Conservation (phyloP, 2,113 vertebrate species). For the Ammodytes marinus region DNA sequence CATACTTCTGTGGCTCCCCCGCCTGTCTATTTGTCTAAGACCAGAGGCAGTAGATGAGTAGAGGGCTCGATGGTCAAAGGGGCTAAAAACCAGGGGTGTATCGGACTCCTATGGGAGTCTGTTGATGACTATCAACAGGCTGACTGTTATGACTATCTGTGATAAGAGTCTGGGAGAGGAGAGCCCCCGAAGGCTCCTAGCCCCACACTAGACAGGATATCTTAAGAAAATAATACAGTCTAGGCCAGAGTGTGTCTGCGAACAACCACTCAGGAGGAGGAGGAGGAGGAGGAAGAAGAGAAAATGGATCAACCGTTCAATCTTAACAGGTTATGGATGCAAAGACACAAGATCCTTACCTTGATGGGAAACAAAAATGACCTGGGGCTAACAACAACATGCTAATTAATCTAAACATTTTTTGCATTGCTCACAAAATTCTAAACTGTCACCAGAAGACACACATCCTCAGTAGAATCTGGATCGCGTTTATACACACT, state of each 20-base stretch:
- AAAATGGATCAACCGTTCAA: constrained; percentile 38
- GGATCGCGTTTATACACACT: background rate
- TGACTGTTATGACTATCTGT: constrained; percentile 85
- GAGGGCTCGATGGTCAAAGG: constrained; percentile 56
- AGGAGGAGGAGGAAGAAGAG: background rate
- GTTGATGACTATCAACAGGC: constrained; percentile 82
- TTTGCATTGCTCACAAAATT: constrained; percentile 2
- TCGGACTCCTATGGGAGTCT: constrained; percentile 79
- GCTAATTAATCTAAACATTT: background rate
- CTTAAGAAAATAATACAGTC: constrained; percentile 62
- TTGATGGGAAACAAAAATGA: constrained; percentile 28
- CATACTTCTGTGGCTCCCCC: constrained; percentile 44
- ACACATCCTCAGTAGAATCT: background rate
- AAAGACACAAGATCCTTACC: constrained; percentile 39
- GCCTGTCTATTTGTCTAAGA: constrained; percentile 82
- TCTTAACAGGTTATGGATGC: constrained; percentile 24
- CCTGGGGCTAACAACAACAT: constrained; percentile 4
- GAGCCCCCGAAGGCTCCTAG: constrained; percentile 68
- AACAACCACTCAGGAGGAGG: constrained; percentile 29
- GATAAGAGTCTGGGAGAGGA: constrained; percentile 81
- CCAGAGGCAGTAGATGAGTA: constrained; percentile 74
- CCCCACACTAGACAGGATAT: constrained; percentile 74
- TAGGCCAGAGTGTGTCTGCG: constrained; percentile 32
- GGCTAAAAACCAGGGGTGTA: constrained; percentile 32
- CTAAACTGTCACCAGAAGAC: background rate